Conservation (phyloP, 2,797 vertebrate species). For the Acanthurus leucopareius region DNA sequence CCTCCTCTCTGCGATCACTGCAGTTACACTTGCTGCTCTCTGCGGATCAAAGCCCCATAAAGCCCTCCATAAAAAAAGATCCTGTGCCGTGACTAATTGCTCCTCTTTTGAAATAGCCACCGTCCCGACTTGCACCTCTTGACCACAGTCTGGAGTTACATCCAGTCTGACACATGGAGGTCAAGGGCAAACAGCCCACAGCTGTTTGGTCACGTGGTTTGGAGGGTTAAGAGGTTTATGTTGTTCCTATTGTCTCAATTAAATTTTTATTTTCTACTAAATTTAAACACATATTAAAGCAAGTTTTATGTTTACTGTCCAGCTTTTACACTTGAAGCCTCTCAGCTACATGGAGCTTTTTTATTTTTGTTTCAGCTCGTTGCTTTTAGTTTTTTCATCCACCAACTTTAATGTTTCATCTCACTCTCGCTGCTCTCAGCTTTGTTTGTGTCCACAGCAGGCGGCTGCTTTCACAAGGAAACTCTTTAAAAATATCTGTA, state of each 20-base stretch:
- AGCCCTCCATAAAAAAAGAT: conserved; percentile 29
- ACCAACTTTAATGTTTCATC: not conserved
- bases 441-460: not conserved
- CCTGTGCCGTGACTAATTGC: conserved; percentile 48
- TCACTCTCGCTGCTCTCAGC: not conserved
- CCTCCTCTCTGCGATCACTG: conserved; percentile 12
- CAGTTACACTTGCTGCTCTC: conserved; percentile 19
- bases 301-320: not conserved
- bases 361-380: not conserved
- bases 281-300: not conserved
- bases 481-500: not conserved
- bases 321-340: not conserved
- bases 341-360: not conserved
- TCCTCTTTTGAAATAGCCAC: conserved; percentile 46
- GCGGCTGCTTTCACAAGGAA: not conserved
- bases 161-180: conserved; percentile 32
- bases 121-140: conserved; percentile 28
- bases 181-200: conserved; percentile 26
- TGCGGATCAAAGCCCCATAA: conserved; percentile 27
- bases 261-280: not conserved
- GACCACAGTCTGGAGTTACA: conserved; percentile 52
- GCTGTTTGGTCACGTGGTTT: conserved; percentile 43
- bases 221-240: not conserved
- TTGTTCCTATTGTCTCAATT: not conserved
- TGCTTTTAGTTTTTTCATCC: not conserved